phyloP scores from a whole-genome alignment of 30 jellyfish, hydroid and myxozoan genomes.

The Clytia hemisphaerica region DNA sequence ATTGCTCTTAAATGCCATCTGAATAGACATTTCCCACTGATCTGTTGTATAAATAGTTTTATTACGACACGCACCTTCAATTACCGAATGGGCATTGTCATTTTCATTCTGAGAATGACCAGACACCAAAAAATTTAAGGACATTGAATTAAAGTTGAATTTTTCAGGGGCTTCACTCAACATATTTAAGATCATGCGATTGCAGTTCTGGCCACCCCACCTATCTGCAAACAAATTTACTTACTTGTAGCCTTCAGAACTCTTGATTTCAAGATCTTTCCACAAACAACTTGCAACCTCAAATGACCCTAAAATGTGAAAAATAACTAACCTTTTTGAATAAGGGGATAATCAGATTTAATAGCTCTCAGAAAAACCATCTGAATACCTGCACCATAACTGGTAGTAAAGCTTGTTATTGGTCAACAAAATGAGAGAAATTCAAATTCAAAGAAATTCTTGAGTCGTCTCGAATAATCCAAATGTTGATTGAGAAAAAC shows the following conservation, averaged over 20 bases:
- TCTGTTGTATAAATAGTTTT: constrained; percentile 11
- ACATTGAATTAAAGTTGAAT: neutral
- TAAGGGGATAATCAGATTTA: too few relatives aligned
- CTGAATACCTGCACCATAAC: too few relatives aligned
- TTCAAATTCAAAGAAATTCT: too few relatives aligned
- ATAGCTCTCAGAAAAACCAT: too few relatives aligned
- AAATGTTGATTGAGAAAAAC: too few relatives aligned
- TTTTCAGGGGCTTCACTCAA: neutral
- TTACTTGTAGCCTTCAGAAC: neutral
- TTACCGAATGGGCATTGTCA: neutral
- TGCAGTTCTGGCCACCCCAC: neutral
- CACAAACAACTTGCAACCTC: neutral
- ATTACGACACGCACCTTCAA: neutral
- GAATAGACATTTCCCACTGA: constrained; percentile 9
- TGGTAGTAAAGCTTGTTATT: too few relatives aligned
- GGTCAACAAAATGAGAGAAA: too few relatives aligned
- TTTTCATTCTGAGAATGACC: constrained; percentile 5
- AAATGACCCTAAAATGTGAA: too few relatives aligned
- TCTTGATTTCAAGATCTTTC: neutral
- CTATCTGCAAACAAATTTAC: neutral
- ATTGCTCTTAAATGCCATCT: neutral
- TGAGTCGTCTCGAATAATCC: too few relatives aligned
- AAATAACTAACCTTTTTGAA: too few relatives aligned
- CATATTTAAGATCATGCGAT: neutral
- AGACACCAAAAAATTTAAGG: neutral